Conservation (phyloP, 2,797 vertebrate species). For the Caiman crocodilus region DNA sequence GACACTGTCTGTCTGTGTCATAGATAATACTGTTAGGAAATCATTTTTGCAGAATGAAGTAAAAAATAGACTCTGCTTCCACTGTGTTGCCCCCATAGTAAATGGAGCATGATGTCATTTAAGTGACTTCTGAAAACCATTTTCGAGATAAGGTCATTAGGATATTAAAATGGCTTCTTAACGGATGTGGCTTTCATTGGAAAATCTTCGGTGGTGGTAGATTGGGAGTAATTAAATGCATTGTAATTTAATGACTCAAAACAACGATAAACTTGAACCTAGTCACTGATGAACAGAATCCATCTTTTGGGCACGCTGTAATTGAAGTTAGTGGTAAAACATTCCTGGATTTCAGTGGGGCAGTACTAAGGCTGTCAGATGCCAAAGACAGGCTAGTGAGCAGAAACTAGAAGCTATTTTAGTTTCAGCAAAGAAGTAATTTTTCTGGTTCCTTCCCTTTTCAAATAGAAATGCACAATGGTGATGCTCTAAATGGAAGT, state of each 20-base stretch:
- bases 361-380: rapidly evolving
- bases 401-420: rapidly evolving
- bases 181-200: conserved; percentile 23
- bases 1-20: conserved; percentile 19
- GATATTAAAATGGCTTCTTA: conserved; percentile 23
- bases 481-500: not conserved
- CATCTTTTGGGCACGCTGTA: not conserved
- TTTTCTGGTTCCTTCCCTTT: not conserved
- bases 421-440: rapidly evolving
- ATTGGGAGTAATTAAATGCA: conserved; percentile 40
- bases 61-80: not conserved
- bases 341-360: not conserved
- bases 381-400: not conserved
- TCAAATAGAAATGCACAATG: rapidly evolving
- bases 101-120: not conserved
- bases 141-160: conserved; percentile 1
- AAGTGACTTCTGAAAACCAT: conserved; percentile 13
- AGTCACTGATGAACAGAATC: not conserved
- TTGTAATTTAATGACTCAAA: conserved; percentile 49
- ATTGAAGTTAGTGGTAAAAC: rapidly evolving
- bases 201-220: conserved; percentile 20
- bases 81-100: not conserved
- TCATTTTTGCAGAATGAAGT: not conserved
- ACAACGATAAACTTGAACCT: not conserved
- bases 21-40: not conserved